Evolutionary conservation across 1,140 invertebrate species (phyloP).

Genomic region (Manduca sexta): DNA sequence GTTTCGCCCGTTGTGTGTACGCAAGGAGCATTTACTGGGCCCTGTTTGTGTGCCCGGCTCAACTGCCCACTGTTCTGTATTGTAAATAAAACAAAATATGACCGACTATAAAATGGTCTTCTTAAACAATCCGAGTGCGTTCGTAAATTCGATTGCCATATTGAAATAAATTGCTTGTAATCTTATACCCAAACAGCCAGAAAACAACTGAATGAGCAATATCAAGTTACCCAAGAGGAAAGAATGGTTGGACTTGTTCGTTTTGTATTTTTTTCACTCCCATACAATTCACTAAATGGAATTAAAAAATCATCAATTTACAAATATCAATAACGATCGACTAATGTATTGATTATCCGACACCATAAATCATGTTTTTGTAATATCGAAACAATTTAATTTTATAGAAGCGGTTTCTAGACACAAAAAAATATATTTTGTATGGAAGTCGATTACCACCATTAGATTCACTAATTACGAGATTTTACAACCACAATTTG

Average conservation of each 20-base stretch:
- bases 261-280: slow-evolving; percentile 44
- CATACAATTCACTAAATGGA: slow-evolving; percentile 47
- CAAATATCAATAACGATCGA: slow-evolving; percentile 31
- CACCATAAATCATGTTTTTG: slow-evolving; percentile 35
- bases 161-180: slow-evolving; percentile 71
- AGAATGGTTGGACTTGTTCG: slow-evolving; percentile 48
- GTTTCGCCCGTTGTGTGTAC: neutral
- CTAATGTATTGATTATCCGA: slow-evolving; percentile 24
- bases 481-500: slow-evolving; percentile 55
- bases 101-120: slow-evolving; percentile 44
- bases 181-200: slow-evolving; percentile 69
- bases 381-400: slow-evolving; percentile 38
- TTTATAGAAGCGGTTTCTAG: slow-evolving; percentile 32
- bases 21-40: neutral
- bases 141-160: slow-evolving; percentile 67
- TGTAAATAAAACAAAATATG: slow-evolving; percentile 40
- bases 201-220: slow-evolving; percentile 67
- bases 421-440: slow-evolving; percentile 37
- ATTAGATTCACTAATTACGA: slow-evolving; percentile 68
- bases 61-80: slow-evolving; percentile 4
- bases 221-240: slow-evolving; percentile 52
- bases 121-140: slow-evolving; percentile 48
- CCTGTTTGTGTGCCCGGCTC: neutral
- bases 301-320: slow-evolving; percentile 18
- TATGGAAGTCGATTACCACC: slow-evolving; percentile 52